These are phyloP conservation scores for Temnothorax ravouxi DNA, from an alignment of 2,888 invertebrate species.

Conservation along the genomic window DNA sequence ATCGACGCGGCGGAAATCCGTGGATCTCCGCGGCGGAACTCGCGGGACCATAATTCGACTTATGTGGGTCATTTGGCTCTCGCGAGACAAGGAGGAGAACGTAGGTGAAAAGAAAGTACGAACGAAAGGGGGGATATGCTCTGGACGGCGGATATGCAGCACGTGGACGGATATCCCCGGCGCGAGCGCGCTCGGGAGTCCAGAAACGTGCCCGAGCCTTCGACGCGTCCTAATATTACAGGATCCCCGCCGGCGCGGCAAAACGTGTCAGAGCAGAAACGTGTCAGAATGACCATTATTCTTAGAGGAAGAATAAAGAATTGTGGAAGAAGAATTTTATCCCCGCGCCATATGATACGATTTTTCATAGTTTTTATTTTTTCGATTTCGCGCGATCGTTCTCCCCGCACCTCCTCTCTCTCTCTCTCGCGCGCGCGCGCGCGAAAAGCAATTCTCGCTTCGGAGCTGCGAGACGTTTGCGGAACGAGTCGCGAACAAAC, in stretches of 20 bases:
- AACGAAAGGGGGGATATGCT: slow-evolving; percentile 1
- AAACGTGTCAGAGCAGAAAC: slow-evolving; percentile 46
- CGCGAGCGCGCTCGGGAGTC: slow-evolving; percentile 36
- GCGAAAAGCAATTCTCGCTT: slow-evolving; percentile 26
- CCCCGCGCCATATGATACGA: slow-evolving; percentile 38
- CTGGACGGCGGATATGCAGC: slow-evolving; percentile 41
- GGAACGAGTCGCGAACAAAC: slow-evolving; percentile 25
- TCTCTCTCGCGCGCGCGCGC: background rate
- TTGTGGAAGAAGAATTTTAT: slow-evolving; percentile 40
- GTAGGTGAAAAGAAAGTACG: background rate
- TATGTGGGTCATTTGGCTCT: slow-evolving; percentile 67
- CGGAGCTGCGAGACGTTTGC: slow-evolving; percentile 22
- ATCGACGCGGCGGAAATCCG: slow-evolving; percentile 63
- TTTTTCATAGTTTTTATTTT: slow-evolving; percentile 54
- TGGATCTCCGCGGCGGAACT: slow-evolving; percentile 32
- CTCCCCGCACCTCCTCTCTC: background rate
- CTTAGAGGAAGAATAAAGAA: slow-evolving; percentile 50
- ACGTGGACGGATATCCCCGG: slow-evolving; percentile 40
- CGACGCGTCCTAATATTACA: slow-evolving; percentile 44
- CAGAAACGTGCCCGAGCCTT: slow-evolving; percentile 50
- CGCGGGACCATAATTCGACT: slow-evolving; percentile 57
- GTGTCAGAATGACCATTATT: slow-evolving; percentile 58
- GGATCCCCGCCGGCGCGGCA: slow-evolving; percentile 26
- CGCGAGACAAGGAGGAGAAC: slow-evolving; percentile 15
- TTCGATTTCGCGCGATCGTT: slow-evolving; percentile 32